Conservation (phyloP, 2,797 vertebrate genomes). For the Pangasius krempfi region DNA sequence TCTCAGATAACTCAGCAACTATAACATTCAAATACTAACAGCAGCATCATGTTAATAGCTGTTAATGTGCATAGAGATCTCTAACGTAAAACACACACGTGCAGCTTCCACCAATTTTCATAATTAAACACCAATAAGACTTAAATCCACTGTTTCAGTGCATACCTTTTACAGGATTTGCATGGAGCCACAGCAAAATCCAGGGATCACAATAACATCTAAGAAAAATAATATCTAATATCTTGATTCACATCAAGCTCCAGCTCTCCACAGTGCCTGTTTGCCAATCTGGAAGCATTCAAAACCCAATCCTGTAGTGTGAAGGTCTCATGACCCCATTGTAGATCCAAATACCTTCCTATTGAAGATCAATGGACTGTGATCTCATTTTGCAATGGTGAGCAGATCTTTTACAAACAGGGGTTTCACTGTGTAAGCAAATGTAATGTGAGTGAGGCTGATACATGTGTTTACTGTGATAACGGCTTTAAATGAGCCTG, state of each 20-base stretch:
- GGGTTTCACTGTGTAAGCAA: constrained; percentile 81
- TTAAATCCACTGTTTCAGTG: neutral
- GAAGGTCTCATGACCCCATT: constrained; percentile 67
- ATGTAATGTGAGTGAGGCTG: constrained; percentile 69
- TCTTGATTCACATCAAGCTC: constrained; percentile 50
- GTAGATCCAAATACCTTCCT: constrained; percentile 74
- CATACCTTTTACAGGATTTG: constrained; percentile 39
- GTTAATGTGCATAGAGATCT: neutral
- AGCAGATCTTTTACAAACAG: constrained; percentile 75
- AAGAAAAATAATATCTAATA: constrained; percentile 50
- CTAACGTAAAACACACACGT: neutral
- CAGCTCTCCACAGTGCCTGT: constrained; percentile 39
- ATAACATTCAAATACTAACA: neutral
- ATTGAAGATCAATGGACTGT: constrained; percentile 77
- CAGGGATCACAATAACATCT: constrained; percentile 45
- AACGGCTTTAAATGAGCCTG: constrained; percentile 32
- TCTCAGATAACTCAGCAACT: neutral
- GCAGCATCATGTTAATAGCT: neutral
- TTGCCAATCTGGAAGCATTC: constrained; percentile 70
- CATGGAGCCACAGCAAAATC: constrained; percentile 28
- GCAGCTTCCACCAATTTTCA: neutral
- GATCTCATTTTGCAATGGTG: constrained; percentile 77
- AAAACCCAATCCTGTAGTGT: constrained; percentile 60
- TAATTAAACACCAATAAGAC: neutral
- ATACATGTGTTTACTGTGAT: constrained; percentile 64